Percentiles rank a stretch among this genome's conserved stretches.
Conservation (phyloP, 2,113 vertebrate species). For the Tragelaphus strepsiceros region DNA sequence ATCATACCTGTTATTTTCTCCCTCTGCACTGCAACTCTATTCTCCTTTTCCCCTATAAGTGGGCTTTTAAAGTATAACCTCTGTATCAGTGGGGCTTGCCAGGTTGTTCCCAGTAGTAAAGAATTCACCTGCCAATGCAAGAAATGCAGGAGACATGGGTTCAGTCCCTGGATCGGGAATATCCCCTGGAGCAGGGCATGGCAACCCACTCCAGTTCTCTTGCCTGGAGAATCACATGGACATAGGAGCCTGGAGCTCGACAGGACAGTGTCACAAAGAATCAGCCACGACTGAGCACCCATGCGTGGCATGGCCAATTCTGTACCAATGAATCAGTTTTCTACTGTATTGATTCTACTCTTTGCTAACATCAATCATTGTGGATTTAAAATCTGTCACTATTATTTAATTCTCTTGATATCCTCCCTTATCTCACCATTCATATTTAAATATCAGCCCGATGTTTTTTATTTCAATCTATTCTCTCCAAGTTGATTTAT, state of each 20-base stretch:
- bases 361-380: neutral
- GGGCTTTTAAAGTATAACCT: neutral
- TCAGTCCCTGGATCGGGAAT: neutral
- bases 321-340: neutral
- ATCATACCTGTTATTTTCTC: neutral
- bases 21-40: neutral
- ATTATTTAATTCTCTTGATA: slow-evolving; percentile 36
- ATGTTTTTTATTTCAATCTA: slow-evolving; percentile 1
- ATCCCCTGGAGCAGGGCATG: neutral
- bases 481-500: slow-evolving; percentile 23
- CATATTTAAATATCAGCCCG: neutral
- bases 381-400: neutral
- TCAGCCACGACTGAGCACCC: neutral
- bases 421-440: neutral
- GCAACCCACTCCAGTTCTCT: neutral
- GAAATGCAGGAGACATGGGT: neutral
- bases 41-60: neutral
- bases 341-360: neutral
- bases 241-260: neutral
- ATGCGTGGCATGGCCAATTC: neutral
- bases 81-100: neutral
- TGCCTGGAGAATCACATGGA: neutral
- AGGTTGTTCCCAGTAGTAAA: neutral
- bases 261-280: neutral
- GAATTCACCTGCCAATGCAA: neutral